phyloP scores from a whole-genome alignment of 2,797 vertebrate species.

The Netta rufina region DNA sequence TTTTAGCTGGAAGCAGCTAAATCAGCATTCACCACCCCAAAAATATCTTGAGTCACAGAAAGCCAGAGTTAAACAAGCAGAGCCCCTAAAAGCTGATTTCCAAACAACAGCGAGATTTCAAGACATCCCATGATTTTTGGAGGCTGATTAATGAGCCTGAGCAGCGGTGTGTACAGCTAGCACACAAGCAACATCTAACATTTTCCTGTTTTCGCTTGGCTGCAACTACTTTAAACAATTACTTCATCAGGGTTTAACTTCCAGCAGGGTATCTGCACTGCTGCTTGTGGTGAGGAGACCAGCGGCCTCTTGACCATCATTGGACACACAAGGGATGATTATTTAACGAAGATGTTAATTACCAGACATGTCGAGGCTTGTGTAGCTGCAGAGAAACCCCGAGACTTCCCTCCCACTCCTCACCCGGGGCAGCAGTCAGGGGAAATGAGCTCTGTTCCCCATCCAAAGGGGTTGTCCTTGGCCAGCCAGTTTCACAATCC shows the following conservation, averaged over 20 bases:
- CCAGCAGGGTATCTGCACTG: not conserved
- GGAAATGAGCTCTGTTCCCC: not conserved
- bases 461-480: not conserved
- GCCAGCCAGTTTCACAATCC: not conserved
- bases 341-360: not conserved
- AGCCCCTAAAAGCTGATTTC: not conserved
- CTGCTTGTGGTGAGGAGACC: not conserved
- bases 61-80: not conserved
- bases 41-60: not conserved
- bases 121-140: not conserved
- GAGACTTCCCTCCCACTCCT: not conserved
- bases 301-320: not conserved
- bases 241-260: not conserved
- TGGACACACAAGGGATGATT: rapidly evolving
- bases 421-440: rapidly evolving
- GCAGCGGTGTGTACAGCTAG: not conserved
- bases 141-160: not conserved
- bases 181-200: not conserved
- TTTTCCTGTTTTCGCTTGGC: not conserved
- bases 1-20: not conserved
- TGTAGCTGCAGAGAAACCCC: not conserved
- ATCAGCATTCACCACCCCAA: rapidly evolving
- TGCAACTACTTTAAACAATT: not conserved
- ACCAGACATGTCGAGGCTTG: rapidly evolving
- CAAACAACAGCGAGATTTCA: not conserved